A percentile compares a stretch with the other conserved stretches of the same genome.
phyloP scores from a whole-genome alignment of 2,113 vertebrate species.

The Leucosticte australis region DNA sequence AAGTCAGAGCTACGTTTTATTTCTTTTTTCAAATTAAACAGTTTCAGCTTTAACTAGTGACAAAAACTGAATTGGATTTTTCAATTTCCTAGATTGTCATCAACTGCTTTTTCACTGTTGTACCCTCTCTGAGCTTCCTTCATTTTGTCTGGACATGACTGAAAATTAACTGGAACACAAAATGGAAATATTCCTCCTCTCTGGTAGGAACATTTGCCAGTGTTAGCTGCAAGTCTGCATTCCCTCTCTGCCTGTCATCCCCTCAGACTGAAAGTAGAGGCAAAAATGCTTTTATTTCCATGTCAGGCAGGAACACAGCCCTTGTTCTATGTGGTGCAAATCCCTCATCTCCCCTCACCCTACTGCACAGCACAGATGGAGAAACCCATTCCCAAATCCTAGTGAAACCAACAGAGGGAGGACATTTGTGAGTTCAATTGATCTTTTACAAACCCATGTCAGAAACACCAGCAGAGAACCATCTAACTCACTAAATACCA shows the following conservation, averaged over 20 bases:
- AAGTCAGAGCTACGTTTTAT: constrained; percentile 16
- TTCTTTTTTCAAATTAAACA: constrained; percentile 30
- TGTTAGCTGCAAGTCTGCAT: neutral
- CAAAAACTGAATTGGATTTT: constrained; percentile 13
- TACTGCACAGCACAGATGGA: neutral
- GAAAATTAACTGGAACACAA: neutral
- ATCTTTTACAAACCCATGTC: neutral
- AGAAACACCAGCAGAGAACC: neutral
- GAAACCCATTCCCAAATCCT: neutral
- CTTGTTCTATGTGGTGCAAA: neutral
- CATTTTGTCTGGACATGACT: neutral
- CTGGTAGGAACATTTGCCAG: neutral
- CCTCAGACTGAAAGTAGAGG: neutral
- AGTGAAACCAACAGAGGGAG: neutral
- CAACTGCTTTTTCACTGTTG: neutral
- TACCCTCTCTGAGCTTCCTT: neutral
- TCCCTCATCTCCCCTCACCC: neutral
- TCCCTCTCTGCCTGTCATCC: neutral
- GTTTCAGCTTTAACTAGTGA: neutral
- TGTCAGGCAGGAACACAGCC: neutral
- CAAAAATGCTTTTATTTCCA: neutral
- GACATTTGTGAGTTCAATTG: neutral
- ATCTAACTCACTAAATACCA: neutral
- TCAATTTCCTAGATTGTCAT: constrained; percentile 32
- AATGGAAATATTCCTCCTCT: neutral